These are phyloP conservation scores for Aphelocoma coerulescens DNA, from an alignment of 2,113 vertebrate species.

Conservation along the genomic window DNA sequence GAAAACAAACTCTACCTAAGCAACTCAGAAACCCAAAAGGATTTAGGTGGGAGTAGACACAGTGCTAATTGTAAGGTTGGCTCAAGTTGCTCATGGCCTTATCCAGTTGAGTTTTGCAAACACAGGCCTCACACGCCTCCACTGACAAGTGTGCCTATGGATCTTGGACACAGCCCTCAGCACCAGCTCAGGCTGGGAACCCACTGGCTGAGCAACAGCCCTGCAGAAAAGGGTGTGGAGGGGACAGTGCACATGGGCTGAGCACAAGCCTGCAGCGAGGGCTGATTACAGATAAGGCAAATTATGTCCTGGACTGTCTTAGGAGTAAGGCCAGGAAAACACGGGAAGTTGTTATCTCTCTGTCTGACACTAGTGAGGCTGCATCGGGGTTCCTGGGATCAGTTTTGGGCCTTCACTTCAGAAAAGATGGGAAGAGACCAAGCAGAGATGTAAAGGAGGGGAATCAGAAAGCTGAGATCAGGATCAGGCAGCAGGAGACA, in stretches of 20 bases:
- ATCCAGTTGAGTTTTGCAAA: not conserved
- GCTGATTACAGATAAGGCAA: not conserved
- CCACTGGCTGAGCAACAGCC: not conserved
- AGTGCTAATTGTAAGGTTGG: not conserved
- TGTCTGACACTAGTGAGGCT: not conserved
- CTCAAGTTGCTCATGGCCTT: not conserved
- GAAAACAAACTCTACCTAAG: not conserved
- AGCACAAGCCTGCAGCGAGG: fast-evolving
- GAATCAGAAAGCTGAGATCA: not conserved
- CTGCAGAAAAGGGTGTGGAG: not conserved
- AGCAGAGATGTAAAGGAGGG: not conserved
- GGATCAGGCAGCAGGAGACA: not conserved
- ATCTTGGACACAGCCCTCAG: not conserved
- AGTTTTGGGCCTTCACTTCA: not conserved
- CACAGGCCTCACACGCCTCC: not conserved
- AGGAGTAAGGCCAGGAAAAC: not conserved
- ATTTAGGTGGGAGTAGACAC: not conserved
- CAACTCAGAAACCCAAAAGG: not conserved
- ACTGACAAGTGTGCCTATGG: not conserved
- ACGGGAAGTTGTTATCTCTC: not conserved
- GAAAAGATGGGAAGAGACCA: not conserved
- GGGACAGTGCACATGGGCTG: not conserved
- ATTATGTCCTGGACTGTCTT: not conserved
- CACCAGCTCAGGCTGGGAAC: not conserved
- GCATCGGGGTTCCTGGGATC: not conserved